Base-by-base conservation (phyloP, 2,113 vertebrate species). In the Girardinichthys multiradiatus region DNA sequence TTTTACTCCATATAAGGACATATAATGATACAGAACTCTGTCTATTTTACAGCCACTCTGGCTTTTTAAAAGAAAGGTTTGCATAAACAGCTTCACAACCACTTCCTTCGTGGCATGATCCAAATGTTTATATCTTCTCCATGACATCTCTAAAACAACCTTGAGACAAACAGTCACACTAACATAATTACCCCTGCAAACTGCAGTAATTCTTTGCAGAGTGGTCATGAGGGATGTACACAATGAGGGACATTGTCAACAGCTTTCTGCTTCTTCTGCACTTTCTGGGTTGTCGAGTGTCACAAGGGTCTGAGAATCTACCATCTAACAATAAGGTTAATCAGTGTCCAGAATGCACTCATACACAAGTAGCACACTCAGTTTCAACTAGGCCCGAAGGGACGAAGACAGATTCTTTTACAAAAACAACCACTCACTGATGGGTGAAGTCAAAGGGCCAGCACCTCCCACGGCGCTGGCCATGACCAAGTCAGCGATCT, bases 401-500 rank as follows among this genome's bases (percentile, higher is more conserved):
- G 72, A 70, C 30, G 33, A 59, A 83, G 39, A 54, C 57, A 72
- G 68, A 72, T 33, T 79, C 70, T 65, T 63, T 42, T 35, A 48
- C 67, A 76, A 64, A 85, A 67, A 64, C 30, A 68, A 54, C 15
- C 57, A 90, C 91, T 90, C 73, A 92, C 90, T 92, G 71, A 88
- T 86, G 31, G 95, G 92, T n/a, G 97, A 91, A 37, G 96, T 95
- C 81, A 96, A 91, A 81, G 96, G 95, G 70, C 95, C 95, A 6
- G 95, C 95, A 68, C 96, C 96, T 61, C 96, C 91, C 73, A 97
- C 84, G 65, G 96, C 95, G 86, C 91, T 97, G 27, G 94, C 93
- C 92, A 96, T 95, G 90, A 99, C 94, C 85, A 97, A 96, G 88
- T 99, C 96, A 68, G 97, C 96, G 48, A 99, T 98, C 90, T 99